A percentile compares a stretch with the other conserved stretches of the same genome.
Evolutionary conservation across 2,888 invertebrate genomes (phyloP).

Genomic region (Eurytoma californica): DNA sequence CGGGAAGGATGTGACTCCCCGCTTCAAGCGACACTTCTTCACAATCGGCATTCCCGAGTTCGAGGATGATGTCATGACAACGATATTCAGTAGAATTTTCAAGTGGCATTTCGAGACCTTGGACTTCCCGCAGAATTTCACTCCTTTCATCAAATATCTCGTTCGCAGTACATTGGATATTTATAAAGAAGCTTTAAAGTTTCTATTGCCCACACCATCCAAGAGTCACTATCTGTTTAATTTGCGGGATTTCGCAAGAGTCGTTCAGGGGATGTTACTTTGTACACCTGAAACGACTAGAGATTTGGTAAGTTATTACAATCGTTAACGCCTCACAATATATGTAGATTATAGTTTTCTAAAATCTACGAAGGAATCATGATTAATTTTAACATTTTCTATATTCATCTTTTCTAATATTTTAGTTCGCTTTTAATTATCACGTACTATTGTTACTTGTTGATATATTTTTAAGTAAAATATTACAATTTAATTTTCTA

Average conservation of each 20-base stretch:
- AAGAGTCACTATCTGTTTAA: slow-evolving; percentile 98
- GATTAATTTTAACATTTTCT: not conserved
- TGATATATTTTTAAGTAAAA: slow-evolving; percentile 20
- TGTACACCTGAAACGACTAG: slow-evolving; percentile 93
- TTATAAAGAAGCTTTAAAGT: slow-evolving; percentile 86
- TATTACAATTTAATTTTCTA: slow-evolving; percentile 24
- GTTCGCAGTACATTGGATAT: slow-evolving; percentile 90
- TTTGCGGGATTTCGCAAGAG: slow-evolving; percentile 93
- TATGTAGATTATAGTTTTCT: slow-evolving; percentile 14
- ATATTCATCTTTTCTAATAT: not conserved
- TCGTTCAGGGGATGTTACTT: slow-evolving; percentile 92
- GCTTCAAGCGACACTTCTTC: slow-evolving; percentile 90
- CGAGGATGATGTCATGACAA: slow-evolving; percentile 86
- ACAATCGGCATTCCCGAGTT: slow-evolving; percentile 92
- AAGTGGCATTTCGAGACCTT: slow-evolving; percentile 93
- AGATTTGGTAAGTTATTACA: slow-evolving; percentile 76
- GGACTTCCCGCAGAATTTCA: slow-evolving; percentile 93
- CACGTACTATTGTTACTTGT: not conserved
- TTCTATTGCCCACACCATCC: slow-evolving; percentile 92
- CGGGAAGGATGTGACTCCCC: slow-evolving; percentile 87
- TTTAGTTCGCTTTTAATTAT: slow-evolving; percentile 12
- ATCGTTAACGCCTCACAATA: too few relatives aligned
- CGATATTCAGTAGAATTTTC: slow-evolving; percentile 92
- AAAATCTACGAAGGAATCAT: not conserved
- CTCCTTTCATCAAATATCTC: slow-evolving; percentile 89